Conservation (phyloP, 2,888 invertebrate species). For the Ptychoptera contaminata region DNA sequence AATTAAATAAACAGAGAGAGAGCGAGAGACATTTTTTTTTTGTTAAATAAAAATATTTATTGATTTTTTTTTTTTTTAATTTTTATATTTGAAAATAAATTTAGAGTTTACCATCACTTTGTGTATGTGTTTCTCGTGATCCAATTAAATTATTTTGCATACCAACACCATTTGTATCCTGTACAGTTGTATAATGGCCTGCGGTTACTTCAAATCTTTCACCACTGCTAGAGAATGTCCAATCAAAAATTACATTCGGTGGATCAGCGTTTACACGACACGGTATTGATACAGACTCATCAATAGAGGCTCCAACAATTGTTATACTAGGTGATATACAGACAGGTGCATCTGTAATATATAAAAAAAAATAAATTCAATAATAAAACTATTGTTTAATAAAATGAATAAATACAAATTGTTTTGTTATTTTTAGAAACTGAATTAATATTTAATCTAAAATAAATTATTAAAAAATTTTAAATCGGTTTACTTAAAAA, state of each 20-base stretch:
- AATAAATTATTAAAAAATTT: background rate
- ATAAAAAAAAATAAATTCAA: conserved; percentile 4
- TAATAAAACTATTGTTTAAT: background rate
- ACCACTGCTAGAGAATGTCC: conserved; percentile 84
- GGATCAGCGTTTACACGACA: conserved; percentile 83
- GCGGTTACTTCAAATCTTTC: conserved; percentile 70
- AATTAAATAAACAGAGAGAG: background rate
- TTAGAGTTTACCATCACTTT: conserved; percentile 25
- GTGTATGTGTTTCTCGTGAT: conserved; percentile 30
- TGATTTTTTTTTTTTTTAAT: background rate
- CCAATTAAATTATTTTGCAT: conserved; percentile 23
- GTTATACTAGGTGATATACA: conserved; percentile 55
- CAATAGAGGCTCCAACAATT: conserved; percentile 70
- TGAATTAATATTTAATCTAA: no score
- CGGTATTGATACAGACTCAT: conserved; percentile 64
- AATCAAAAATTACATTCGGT: conserved; percentile 66
- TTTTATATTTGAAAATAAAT: background rate
- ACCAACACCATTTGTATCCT: conserved; percentile 32
- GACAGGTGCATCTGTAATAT: conserved; percentile 59
- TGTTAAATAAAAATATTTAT: background rate
- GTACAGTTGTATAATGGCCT: conserved; percentile 38
- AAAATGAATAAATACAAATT: no score
- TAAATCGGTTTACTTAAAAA: background rate
- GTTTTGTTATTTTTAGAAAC: conserved; percentile 1
- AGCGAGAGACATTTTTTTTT: background rate